Evolutionary conservation across 2,888 invertebrate species (phyloP), one percentile per base, ranked within the genome.

Genomic region (Troides aeacus): DNA sequence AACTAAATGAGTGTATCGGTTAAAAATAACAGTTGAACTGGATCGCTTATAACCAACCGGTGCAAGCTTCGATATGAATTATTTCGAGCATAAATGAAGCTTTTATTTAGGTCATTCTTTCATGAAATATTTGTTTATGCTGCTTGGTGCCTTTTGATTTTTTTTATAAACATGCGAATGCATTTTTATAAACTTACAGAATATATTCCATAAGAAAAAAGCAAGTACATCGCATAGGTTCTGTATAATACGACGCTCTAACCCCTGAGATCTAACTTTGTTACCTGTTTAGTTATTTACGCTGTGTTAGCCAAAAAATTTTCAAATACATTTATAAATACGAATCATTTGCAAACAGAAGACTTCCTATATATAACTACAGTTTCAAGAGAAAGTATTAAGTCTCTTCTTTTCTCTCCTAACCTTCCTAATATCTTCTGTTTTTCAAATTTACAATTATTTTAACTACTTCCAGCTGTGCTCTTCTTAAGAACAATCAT

Each of bases 1-100:
- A 72, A 72, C 72, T 64, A 68, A 68, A 71, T 71, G 72, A 74
- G 69, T 71, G 73, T 71, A 71, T 64, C 66, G 70, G 64, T 71
- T 69, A 71, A 70, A 72, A 74, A 70, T 71, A 69, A 71, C 70
- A 42, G 65, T 65, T 72, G 36, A 62, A 60, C 64, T 71, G 65
- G 68, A 63, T 63, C 62, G 68, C 68, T 61, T 65, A 64, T 50
- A 68, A 69, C 56, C 70, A 68, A 69, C 56, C 70, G 68, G 58
- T 67, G 66, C 66, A 60, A 69, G 58, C 50, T 62, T 42, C 42
- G 46, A 58, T 67, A 69, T 61, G 21, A 53, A 62, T 64, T 61
- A 64, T 64, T 65, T 56, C 56, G 61, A 56, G 53, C 63, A 36
- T 59, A 62, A 59, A 62, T 62, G 23, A 39, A 67, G 62, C 36